Evolutionary conservation across 2,113 vertebrate genomes (phyloP).

Genomic region (Hipposideros armiger): DNA sequence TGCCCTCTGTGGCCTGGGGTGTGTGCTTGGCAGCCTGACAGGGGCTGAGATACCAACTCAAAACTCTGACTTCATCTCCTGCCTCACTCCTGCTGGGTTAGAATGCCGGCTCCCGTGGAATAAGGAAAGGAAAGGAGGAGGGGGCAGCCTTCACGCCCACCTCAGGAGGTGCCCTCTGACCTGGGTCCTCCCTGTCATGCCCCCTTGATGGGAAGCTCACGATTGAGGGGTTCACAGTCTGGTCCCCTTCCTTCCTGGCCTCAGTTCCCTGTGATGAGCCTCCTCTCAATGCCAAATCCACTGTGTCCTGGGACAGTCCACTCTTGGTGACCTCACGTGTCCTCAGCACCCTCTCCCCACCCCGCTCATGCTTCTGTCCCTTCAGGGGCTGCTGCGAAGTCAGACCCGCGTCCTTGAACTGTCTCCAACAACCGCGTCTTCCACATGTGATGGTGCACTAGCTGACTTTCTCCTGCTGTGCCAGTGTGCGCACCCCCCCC

Average conservation of each 20-base stretch:
- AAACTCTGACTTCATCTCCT: background rate
- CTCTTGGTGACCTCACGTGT: background rate
- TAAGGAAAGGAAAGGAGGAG: too few relatives aligned
- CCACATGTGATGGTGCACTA: background rate
- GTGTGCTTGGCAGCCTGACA: background rate
- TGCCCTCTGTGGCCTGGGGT: background rate
- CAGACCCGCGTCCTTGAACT: background rate
- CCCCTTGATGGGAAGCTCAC: background rate
- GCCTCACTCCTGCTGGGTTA: background rate
- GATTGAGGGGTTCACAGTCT: background rate
- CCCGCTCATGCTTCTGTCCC: background rate
- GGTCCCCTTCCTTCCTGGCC: background rate
- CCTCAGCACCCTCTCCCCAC: too few relatives aligned
- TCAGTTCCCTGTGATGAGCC: background rate
- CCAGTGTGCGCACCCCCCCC: background rate
- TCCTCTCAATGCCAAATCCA: background rate
- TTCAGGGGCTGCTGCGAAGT: background rate
- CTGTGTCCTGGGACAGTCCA: background rate
- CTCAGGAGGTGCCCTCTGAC: background rate
- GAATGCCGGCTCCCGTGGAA: background rate
- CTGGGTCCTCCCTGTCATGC: background rate
- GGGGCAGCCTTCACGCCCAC: background rate
- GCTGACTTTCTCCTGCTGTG: too few relatives aligned
- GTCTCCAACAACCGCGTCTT: fast-evolving
- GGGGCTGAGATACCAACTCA: background rate